Evolutionary conservation across 92 coral and sea anemone species (phyloP).

Genomic region (Porites rus): DNA sequence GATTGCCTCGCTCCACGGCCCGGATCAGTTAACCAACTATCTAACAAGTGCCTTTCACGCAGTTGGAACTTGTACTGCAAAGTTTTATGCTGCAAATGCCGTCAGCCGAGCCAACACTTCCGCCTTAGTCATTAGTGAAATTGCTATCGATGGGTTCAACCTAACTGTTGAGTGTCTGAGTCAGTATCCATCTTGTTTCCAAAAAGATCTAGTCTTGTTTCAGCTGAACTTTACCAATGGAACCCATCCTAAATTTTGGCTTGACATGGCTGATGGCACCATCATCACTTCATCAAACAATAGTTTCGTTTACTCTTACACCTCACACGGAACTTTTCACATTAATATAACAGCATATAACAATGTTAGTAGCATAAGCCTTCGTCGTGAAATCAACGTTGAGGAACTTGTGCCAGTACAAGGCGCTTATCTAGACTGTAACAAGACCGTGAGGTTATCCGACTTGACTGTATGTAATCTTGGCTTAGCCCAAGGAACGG

Average conservation of each 20-base stretch:
- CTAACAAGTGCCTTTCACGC: constrained; percentile 1
- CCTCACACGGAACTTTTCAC: constrained; percentile 28
- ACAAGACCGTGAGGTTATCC: constrained; percentile 47
- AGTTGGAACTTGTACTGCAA: constrained; percentile 36
- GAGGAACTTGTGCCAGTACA: constrained; percentile 15
- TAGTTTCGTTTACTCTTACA: neutral
- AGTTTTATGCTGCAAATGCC: constrained; percentile 55
- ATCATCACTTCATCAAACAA: neutral
- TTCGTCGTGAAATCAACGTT: constrained; percentile 9
- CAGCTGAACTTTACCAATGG: constrained; percentile 47
- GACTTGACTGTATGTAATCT: constrained; percentile 56
- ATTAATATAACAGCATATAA: constrained; percentile 46
- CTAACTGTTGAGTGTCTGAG: constrained; percentile 51
- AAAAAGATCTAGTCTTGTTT: constrained; percentile 43
- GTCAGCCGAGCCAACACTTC: constrained; percentile 50
- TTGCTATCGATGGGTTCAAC: constrained; percentile 48
- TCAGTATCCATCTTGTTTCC: constrained; percentile 63
- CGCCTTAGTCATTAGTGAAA: constrained; percentile 43
- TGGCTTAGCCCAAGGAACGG: constrained; percentile 45
- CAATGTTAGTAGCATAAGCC: constrained; percentile 50
- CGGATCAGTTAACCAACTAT: neutral
- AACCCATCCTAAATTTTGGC: constrained; percentile 46
- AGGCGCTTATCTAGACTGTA: constrained; percentile 36
- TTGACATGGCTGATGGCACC: constrained; percentile 57
- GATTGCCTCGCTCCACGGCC: constrained; percentile 17